phyloP scores from a whole-genome alignment of 2,797 vertebrate species.

The Takifugu rubripes region DNA sequence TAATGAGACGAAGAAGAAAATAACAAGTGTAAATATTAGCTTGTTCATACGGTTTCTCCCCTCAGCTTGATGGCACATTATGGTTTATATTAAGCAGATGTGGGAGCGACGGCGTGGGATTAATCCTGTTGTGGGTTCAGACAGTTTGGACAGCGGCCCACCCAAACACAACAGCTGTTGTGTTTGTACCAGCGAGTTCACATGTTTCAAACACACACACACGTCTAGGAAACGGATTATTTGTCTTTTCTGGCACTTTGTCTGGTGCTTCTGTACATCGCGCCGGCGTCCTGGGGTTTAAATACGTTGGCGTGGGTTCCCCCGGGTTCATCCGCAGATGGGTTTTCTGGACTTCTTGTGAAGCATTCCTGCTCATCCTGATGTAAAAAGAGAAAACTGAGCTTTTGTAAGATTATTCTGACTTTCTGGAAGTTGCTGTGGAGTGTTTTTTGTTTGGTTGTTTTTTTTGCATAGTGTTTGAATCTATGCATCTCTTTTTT shows the following conservation, averaged over 20 bases:
- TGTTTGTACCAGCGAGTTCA: neutral
- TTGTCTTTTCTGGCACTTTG: neutral
- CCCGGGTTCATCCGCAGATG: neutral
- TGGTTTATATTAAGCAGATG: constrained; percentile 36
- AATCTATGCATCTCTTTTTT: constrained; percentile 63
- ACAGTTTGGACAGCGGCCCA: too few relatives aligned
- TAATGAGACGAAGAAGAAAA: too few relatives aligned
- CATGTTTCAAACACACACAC: neutral
- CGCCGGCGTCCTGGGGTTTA: neutral
- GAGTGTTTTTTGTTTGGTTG: constrained; percentile 19
- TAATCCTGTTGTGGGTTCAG: neutral
- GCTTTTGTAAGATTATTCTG: constrained; percentile 45
- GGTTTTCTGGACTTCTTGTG: neutral
- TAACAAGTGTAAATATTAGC: constrained; percentile 34
- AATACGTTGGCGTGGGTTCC: too few relatives aligned
- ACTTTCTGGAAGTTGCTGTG: constrained; percentile 26
- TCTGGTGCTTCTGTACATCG: too few relatives aligned
- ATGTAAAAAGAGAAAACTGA: neutral
- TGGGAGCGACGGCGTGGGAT: constrained; percentile 1
- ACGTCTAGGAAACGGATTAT: neutral
- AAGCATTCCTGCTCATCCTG: neutral
- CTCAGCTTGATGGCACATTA: constrained; percentile 12
- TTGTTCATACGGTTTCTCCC: constrained; percentile 11
- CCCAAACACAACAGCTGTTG: too few relatives aligned
- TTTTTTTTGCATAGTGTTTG: constrained; percentile 49